A percentile compares a stretch with the other conserved stretches of the same genome.
These are phyloP conservation scores for Magallana gigas DNA, from an alignment of 1,140 invertebrate species.

Conservation along the genomic window DNA sequence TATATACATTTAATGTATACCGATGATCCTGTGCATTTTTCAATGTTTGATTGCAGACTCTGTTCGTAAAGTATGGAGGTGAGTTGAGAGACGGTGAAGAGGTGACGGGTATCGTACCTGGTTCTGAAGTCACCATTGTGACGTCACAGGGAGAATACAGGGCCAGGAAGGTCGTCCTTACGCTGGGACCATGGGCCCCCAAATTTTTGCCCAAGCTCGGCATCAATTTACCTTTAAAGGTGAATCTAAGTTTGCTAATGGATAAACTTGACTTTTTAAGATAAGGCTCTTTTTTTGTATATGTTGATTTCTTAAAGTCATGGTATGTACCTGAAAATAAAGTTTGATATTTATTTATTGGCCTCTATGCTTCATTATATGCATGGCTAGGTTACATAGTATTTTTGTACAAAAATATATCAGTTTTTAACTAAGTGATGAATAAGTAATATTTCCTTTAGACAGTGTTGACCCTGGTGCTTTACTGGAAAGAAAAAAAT, in stretches of 20 bases:
- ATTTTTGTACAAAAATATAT: too few species aligned
- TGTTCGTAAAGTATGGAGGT: conserved; percentile 68
- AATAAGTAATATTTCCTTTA: conserved; percentile 39
- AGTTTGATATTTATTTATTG: too few species aligned
- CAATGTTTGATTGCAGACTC: conserved; percentile 53
- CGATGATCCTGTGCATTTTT: too few species aligned
- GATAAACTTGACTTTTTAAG: too few species aligned
- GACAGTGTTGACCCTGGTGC: conserved; percentile 59
- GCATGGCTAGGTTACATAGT: too few species aligned
- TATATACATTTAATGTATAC: too few species aligned
- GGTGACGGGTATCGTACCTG: conserved; percentile 62
- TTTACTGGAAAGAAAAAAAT: conserved; percentile 64
- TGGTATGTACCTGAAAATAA: too few species aligned
- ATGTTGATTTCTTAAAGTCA: too few species aligned
- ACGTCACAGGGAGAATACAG: conserved; percentile 65
- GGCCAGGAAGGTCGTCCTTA: conserved; percentile 65
- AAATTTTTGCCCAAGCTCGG: conserved; percentile 63
- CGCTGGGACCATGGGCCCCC: conserved; percentile 70
- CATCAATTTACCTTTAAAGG: conserved; percentile 69
- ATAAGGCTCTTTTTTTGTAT: too few species aligned
- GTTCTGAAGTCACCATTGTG: conserved; percentile 60
- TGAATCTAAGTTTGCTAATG: conserved; percentile 17
- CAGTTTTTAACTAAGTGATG: too few species aligned
- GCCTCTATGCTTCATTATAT: too few species aligned
- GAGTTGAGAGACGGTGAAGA: conserved; percentile 62